Percentiles rank a stretch among this genome's conserved stretches.
These are phyloP conservation scores for Tachina lurida DNA, from an alignment of 2,888 invertebrate species.

Conservation along the genomic window DNA sequence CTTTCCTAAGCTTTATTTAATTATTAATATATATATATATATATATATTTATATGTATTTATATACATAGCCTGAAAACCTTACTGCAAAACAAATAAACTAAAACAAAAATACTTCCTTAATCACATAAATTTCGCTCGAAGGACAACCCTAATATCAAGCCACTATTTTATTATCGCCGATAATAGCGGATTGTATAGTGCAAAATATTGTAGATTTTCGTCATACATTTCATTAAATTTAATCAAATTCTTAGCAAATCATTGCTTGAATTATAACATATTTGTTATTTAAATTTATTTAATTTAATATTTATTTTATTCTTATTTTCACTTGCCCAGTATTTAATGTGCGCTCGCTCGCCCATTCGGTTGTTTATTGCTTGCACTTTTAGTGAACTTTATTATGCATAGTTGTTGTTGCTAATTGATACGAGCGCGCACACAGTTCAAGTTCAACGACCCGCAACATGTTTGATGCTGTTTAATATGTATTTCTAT, in stretches of 20 bases:
- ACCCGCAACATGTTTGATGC: slow-evolving; percentile 58
- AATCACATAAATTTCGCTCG: too few species aligned
- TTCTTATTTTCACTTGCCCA: neutral
- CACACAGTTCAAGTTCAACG: slow-evolving; percentile 47
- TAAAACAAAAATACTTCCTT: too few species aligned
- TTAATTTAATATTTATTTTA: slow-evolving; percentile 9
- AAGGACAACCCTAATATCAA: neutral
- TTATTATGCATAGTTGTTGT: neutral
- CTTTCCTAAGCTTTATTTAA: too few species aligned
- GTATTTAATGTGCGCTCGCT: neutral
- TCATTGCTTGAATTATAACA: slow-evolving; percentile 41
- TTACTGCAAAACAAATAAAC: too few species aligned
- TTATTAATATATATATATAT: too few species aligned
- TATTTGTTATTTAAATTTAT: slow-evolving; percentile 37
- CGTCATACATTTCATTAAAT: slow-evolving; percentile 43
- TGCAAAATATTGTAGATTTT: slow-evolving; percentile 23
- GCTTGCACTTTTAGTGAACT: neutral
- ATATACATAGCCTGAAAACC: too few species aligned
- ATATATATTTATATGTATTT: too few species aligned
- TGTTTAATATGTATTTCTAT: slow-evolving; percentile 33
- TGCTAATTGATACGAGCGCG: slow-evolving; percentile 1
- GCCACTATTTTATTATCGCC: neutral
- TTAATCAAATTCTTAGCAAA: slow-evolving; percentile 49
- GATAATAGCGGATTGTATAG: neutral
- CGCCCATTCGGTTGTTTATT: neutral